Conservation (phyloP, 2,888 invertebrate species). For the Aproaerema taeniolella region DNA sequence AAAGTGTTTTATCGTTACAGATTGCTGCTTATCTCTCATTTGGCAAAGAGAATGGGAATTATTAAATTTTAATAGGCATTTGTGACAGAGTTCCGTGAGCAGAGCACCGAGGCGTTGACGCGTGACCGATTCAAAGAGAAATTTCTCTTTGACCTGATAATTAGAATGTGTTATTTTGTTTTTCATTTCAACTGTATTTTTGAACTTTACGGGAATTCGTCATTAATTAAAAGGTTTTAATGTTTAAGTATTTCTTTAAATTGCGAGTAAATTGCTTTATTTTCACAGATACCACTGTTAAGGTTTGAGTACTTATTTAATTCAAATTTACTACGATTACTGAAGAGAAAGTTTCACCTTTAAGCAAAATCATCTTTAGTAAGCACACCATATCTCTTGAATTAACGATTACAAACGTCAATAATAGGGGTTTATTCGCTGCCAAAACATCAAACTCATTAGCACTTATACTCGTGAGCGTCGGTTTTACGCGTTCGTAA, state of each 20-base stretch:
- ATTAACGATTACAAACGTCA: no score
- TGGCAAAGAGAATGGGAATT: conserved; percentile 23
- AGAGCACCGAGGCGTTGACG: conserved; percentile 22
- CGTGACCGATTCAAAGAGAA: conserved; percentile 29
- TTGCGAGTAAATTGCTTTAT: no score
- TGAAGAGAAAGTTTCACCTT: no score
- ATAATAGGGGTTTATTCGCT: conserved; percentile 6
- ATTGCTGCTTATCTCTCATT: conserved; percentile 13
- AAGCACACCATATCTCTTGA: no score
- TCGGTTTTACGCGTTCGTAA: conserved; percentile 32
- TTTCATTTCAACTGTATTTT: no score
- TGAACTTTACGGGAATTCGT: no score
- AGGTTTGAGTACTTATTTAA: no score
- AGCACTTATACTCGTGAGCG: conserved; percentile 28
- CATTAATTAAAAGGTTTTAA: no score
- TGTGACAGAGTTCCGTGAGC: conserved; percentile 9
- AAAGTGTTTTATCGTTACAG: conserved; percentile 4
- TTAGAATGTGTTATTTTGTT: conserved; percentile 18
- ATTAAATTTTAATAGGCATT: conserved; percentile 27
- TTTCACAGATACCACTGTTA: no score
- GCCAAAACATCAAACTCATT: conserved; percentile 25
- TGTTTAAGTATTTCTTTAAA: no score
- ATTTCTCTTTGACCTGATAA: conserved; percentile 23
- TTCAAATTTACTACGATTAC: no score
- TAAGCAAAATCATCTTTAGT: no score